Conservation (phyloP, 2,113 vertebrate species). For the Hyperopisus bebe region DNA sequence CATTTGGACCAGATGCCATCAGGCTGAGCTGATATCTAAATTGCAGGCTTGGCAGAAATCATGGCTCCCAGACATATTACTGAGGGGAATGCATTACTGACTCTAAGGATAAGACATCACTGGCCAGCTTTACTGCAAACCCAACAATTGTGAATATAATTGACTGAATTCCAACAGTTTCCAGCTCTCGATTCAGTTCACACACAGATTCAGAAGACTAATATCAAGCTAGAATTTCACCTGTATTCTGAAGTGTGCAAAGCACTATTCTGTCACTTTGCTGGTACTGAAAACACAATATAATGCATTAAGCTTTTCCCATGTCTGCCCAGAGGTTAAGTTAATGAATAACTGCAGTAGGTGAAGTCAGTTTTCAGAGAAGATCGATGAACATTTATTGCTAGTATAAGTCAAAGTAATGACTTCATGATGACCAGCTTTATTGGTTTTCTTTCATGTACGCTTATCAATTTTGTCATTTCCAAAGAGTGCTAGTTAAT, state of each 20-base stretch:
- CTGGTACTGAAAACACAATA: neutral
- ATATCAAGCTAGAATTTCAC: neutral
- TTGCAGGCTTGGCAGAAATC: neutral
- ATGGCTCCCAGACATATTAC: neutral
- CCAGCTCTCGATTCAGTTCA: neutral
- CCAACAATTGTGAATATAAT: conserved; percentile 2
- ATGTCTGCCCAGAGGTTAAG: neutral
- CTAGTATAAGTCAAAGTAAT: conserved; percentile 8
- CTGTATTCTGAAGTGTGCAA: neutral
- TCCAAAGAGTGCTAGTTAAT: neutral
- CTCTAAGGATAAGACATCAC: neutral
- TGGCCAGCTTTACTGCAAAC: neutral
- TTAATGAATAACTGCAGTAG: conserved; percentile 12
- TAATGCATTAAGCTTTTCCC: conserved; percentile 15
- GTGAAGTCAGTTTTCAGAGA: conserved; percentile 9
- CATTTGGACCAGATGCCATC: neutral
- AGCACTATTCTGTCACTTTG: neutral
- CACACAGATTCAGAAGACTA: neutral
- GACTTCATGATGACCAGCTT: neutral
- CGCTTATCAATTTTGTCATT: neutral
- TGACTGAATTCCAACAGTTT: neutral
- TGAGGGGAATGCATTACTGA: neutral
- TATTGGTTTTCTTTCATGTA: conserved; percentile 2
- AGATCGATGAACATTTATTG: conserved; percentile 11
- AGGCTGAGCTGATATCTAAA: neutral